A percentile compares a stretch with the other conserved stretches of the same genome.
Conservation (phyloP, 2,113 vertebrate genomes). For the Oncorhynchus mykiss region DNA sequence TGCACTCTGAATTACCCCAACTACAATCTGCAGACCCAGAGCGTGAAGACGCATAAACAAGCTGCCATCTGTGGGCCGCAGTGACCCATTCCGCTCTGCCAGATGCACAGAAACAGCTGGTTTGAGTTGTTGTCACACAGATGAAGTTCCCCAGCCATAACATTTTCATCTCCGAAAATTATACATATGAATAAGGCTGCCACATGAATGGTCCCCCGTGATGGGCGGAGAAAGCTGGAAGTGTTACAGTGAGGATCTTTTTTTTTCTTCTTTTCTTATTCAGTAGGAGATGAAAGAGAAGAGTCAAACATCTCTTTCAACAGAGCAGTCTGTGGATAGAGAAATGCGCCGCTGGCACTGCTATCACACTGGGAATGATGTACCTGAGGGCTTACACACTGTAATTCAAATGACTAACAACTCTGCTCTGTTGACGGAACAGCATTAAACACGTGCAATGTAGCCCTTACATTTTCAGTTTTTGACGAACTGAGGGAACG, state of each 20-base stretch:
- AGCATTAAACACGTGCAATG: too few relatives aligned
- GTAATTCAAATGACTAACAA: too few relatives aligned
- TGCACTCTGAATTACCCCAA: neutral
- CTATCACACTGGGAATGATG: neutral
- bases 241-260: neutral
- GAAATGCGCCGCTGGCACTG: neutral
- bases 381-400: too few relatives aligned
- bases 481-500: too few relatives aligned
- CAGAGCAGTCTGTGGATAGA: neutral
- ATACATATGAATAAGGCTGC: constrained; percentile 14
- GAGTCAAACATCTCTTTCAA: neutral
- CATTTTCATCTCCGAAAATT: constrained; percentile 37
- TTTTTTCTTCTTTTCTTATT: neutral
- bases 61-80: constrained; percentile 40
- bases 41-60: constrained; percentile 25
- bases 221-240: neutral
- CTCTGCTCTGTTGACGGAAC: too few relatives aligned
- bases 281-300: neutral
- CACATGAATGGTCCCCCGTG: neutral
- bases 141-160: constrained; percentile 21
- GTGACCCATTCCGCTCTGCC: constrained; percentile 43
- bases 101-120: constrained; percentile 60
- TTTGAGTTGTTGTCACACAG: constrained; percentile 9
- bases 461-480: too few relatives aligned
- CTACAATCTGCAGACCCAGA: constrained; percentile 7